Base-by-base conservation (phyloP, 2,113 vertebrate genomes). In the Aramus guarauna region DNA sequence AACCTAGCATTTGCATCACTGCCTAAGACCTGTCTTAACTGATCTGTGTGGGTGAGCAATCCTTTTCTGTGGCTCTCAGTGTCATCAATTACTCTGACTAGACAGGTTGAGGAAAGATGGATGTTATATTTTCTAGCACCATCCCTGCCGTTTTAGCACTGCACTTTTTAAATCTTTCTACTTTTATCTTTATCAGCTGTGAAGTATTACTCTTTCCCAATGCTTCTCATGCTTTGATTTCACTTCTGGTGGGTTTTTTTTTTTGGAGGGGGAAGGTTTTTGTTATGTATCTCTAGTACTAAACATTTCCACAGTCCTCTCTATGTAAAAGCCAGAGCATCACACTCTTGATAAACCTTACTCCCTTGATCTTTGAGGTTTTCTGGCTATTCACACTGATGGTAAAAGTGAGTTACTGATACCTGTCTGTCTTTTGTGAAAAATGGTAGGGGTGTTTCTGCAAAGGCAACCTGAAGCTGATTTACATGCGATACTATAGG, bases 161-260 rank as follows among this genome's bases (percentile, higher is more conserved):
- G 22, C 24, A 72, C 45, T 85, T 72, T 74, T 92, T 5, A 85
- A 90, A 71, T 90, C 26, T 91, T 86, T 63, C 21, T 74, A 32
- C 86, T 94, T 96, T 95, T 88, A 69, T 85, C 85, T 92, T 77
- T 92, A 93, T 92, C 90, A 82, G 45, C 74, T 88, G 91, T 6
- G 17, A 93, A 53, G 43, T 77, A 12, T 72, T 95, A 73, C 64
- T 95, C 58, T 94, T 85, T 91, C 77, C 60, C 34, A 45, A 6
- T 64, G 53, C 30, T 75, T 89, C 64, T 88, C 14, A 17, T 85
- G 74, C 75, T 90, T 95, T 91, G 79, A 84, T 91, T 94, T 94
- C 3, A 20, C 26, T 85, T 95, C 30, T 2, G 39, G 20, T 7
- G 8, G 34, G 5, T 5, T 5, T 5, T 74, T 92, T 86, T 48